Conservation (phyloP, 2,113 vertebrate genomes). For the Archilochus colubris region DNA sequence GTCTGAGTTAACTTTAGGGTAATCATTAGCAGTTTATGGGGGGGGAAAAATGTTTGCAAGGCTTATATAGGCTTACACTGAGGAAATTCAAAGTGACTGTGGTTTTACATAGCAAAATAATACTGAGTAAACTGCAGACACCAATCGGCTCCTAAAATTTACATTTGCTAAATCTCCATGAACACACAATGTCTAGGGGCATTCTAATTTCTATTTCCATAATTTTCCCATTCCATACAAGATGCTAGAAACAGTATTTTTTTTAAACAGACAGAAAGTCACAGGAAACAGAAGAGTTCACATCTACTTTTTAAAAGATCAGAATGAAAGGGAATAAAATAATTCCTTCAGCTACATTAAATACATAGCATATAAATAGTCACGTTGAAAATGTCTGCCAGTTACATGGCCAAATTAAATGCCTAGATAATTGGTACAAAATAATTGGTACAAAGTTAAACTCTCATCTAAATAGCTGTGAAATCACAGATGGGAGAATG, state of each 20-base stretch:
- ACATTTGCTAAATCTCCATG: not conserved
- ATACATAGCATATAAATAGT: not conserved
- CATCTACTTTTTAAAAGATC: not conserved
- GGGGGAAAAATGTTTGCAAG: too few species aligned
- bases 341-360: not conserved
- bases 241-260: not conserved
- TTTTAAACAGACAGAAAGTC: not conserved
- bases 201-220: not conserved
- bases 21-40: not conserved
- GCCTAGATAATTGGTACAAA: slow-evolving; percentile 15
- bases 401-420: slow-evolving; percentile 25
- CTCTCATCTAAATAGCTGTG: not conserved
- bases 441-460: slow-evolving; percentile 23
- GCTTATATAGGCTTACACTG: not conserved
- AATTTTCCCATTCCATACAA: not conserved
- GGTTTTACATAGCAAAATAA: not conserved
- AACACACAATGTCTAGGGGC: not conserved
- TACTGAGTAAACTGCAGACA: not conserved
- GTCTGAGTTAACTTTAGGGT: not conserved
- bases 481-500: not conserved
- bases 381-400: not conserved
- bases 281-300: not conserved
- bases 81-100: not conserved
- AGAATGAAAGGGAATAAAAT: not conserved
- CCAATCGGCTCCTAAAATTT: not conserved